Conservation (phyloP, 1,140 invertebrate genomes). For the Drosophila bifasciata region DNA sequence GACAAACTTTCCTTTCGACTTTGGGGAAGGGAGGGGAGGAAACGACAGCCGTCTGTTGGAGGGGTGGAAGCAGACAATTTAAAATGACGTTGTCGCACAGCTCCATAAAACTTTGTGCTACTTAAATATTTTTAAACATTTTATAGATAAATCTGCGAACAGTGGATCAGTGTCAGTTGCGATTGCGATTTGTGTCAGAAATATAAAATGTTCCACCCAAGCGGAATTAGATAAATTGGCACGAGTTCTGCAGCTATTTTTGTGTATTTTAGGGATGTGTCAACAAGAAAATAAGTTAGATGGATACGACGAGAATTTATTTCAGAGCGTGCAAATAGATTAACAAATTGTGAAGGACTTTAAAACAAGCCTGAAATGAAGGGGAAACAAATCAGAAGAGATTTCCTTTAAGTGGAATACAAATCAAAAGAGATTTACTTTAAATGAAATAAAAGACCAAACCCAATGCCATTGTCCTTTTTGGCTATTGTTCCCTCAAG, state of each 20-base stretch:
- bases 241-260: too few relatives aligned
- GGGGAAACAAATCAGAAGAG: neutral
- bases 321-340: neutral
- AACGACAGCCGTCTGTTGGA: constrained; percentile 12
- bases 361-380: neutral
- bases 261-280: neutral
- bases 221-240: neutral
- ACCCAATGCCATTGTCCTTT: constrained; percentile 1
- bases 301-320: constrained; percentile 13
- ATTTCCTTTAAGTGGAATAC: neutral
- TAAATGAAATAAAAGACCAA: neutral
- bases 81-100: constrained; percentile 30
- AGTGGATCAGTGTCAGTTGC: constrained; percentile 31
- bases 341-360: constrained; percentile 2
- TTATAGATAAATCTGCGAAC: constrained; percentile 44
- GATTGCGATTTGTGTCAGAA: constrained; percentile 27
- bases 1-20: constrained; percentile 69
- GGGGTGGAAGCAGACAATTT: constrained; percentile 4
- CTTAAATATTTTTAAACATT: constrained; percentile 65
- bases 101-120: constrained; percentile 50
- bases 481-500: constrained; percentile 13
- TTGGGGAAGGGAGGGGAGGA: constrained; percentile 35
- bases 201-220: constrained; percentile 5
- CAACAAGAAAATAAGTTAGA: constrained; percentile 4
- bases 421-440: neutral